Percentiles rank a stretch among this genome's conserved stretches.
These are phyloP conservation scores for Balearica regulorum DNA, from an alignment of 2,797 vertebrate genomes.

Conservation along the genomic window DNA sequence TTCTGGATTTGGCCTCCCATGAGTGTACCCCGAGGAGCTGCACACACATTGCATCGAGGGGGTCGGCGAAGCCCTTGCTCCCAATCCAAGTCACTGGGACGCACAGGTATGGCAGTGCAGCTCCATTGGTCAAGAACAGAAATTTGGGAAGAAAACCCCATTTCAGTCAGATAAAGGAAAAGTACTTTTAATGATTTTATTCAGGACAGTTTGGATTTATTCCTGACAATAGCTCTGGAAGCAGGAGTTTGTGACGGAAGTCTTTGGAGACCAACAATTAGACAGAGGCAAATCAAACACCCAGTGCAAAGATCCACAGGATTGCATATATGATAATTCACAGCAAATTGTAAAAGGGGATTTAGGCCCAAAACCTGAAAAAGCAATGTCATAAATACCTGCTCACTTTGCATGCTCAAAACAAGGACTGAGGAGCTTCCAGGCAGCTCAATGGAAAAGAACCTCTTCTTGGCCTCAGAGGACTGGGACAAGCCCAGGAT, in stretches of 20 bases:
- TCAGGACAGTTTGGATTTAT: not conserved
- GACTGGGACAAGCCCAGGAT: not conserved
- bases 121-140: not conserved
- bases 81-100: fast-evolving
- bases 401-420: not conserved
- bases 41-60: fast-evolving
- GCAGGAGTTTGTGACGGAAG: not conserved
- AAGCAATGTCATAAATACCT: not conserved
- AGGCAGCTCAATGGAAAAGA: not conserved
- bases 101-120: not conserved
- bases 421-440: not conserved
- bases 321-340: not conserved
- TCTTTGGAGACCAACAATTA: not conserved
- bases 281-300: not conserved
- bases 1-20: not conserved
- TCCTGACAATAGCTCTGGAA: constrained; percentile 33
- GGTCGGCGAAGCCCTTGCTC: not conserved
- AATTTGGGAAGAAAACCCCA: not conserved
- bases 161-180: not conserved
- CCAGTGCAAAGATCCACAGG: not conserved
- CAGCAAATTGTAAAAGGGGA: not conserved
- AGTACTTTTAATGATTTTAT: not conserved
- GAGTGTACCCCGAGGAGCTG: not conserved
- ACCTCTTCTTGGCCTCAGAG: not conserved
- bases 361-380: not conserved